These are phyloP conservation scores for Quiscalus mexicanus DNA, from an alignment of 2,113 vertebrate genomes.

Conservation along the genomic window DNA sequence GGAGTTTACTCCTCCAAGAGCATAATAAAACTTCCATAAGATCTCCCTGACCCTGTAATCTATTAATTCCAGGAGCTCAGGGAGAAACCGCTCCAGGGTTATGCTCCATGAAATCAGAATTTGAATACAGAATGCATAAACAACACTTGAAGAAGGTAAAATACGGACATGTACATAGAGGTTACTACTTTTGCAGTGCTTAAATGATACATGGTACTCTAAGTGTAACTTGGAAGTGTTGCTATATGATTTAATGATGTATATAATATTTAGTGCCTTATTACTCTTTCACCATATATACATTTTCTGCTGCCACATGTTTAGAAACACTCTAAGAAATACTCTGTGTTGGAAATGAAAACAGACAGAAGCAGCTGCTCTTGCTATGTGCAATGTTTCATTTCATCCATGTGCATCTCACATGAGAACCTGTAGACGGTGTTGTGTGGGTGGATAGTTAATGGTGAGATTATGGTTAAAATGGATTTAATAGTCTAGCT, in stretches of 20 bases:
- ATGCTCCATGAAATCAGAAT: background rate
- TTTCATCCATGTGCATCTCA: background rate
- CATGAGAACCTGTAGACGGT: background rate
- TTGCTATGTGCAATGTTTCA: background rate
- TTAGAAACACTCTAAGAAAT: background rate
- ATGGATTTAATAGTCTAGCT: background rate
- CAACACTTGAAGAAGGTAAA: background rate
- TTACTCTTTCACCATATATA: background rate
- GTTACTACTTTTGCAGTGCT: background rate
- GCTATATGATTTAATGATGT: background rate
- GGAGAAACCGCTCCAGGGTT: background rate
- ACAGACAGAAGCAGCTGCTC: background rate
- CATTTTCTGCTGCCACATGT: background rate
- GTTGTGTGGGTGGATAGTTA: background rate
- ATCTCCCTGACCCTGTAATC: background rate
- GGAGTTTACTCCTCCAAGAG: background rate
- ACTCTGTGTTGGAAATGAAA: background rate
- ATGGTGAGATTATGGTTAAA: background rate
- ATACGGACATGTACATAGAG: background rate
- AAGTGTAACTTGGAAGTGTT: background rate
- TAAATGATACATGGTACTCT: background rate
- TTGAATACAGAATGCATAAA: background rate
- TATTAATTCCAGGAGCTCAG: background rate
- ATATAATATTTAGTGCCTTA: background rate
- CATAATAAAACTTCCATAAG: background rate